phyloP scores from a whole-genome alignment of 1,140 invertebrate species.

The Eurosta solidaginis region DNA sequence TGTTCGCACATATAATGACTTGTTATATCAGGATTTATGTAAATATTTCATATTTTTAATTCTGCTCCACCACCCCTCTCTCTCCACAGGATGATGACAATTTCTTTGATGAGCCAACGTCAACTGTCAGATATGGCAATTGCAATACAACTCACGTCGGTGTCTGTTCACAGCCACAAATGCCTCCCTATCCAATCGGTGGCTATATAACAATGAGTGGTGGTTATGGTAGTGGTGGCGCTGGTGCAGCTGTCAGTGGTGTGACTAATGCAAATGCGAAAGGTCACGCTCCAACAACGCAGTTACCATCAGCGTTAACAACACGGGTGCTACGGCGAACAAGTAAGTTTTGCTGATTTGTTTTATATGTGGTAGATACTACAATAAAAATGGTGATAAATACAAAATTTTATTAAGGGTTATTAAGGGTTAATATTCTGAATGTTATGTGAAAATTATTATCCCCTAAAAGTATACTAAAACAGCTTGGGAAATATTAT shows the following conservation, averaged over 20 bases:
- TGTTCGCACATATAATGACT: too few species aligned
- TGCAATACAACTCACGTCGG: conserved; percentile 36
- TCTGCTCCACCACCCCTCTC: neutral
- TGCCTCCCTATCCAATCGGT: conserved; percentile 56
- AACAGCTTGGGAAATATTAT: too few species aligned
- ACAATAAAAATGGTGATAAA: too few species aligned
- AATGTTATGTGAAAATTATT: neutral
- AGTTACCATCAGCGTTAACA: conserved; percentile 9
- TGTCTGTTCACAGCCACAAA: conserved; percentile 56
- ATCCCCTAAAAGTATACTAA: neutral
- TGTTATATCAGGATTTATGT: too few species aligned
- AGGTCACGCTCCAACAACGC: neutral
- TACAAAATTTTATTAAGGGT: too few species aligned
- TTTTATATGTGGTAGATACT: neutral
- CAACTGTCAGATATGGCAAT: conserved; percentile 39
- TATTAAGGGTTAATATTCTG: neutral
- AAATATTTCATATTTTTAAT: neutral
- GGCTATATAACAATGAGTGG: conserved; percentile 46
- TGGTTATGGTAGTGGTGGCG: conserved; percentile 37
- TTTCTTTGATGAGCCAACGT: conserved; percentile 50
- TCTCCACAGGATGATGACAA: conserved; percentile 49
- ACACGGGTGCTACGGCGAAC: conserved; percentile 46
- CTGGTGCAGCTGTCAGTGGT: conserved; percentile 34
- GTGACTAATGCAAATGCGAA: neutral
- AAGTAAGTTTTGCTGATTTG: conserved; percentile 47